These are phyloP conservation scores for Anorthoa munda DNA, from an alignment of 2,888 invertebrate species.

Conservation along the genomic window DNA sequence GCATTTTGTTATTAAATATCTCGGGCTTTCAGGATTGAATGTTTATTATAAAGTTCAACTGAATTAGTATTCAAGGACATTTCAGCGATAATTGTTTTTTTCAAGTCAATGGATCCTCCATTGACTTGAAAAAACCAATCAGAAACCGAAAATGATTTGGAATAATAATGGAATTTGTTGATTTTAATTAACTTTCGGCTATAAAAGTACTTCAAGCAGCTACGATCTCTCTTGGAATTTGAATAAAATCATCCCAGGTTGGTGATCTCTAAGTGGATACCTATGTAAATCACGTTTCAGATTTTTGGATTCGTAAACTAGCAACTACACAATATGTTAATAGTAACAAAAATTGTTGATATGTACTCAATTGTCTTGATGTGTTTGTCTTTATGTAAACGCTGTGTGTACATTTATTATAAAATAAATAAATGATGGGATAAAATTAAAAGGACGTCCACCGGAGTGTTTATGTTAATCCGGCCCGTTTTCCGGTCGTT, in stretches of 20 bases:
- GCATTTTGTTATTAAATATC: slow-evolving; percentile 28
- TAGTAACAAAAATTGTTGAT: no score
- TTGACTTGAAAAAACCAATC: no score
- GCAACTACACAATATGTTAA: no score
- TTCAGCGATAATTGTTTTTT: slow-evolving; percentile 8
- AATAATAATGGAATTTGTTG: neutral
- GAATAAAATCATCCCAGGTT: no score
- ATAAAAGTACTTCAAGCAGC: no score
- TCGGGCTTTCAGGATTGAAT: neutral
- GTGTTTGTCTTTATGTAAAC: no score
- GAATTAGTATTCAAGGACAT: slow-evolving; percentile 19
- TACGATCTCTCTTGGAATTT: no score
- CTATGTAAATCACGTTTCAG: neutral
- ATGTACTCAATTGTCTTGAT: no score
- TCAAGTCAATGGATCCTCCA: slow-evolving; percentile 5
- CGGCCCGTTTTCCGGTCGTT: neutral
- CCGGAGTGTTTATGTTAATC: neutral
- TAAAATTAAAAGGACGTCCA: neutral
- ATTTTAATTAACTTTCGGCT: neutral
- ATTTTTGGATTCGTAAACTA: neutral
- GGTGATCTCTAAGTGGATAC: no score
- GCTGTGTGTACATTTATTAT: no score
- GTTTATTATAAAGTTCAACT: slow-evolving; percentile 15
- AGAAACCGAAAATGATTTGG: slow-evolving; percentile 1
- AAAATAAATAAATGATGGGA: no score